Base-by-base conservation (phyloP, 1,140 invertebrate genomes). In the Zaprionus taronus region DNA sequence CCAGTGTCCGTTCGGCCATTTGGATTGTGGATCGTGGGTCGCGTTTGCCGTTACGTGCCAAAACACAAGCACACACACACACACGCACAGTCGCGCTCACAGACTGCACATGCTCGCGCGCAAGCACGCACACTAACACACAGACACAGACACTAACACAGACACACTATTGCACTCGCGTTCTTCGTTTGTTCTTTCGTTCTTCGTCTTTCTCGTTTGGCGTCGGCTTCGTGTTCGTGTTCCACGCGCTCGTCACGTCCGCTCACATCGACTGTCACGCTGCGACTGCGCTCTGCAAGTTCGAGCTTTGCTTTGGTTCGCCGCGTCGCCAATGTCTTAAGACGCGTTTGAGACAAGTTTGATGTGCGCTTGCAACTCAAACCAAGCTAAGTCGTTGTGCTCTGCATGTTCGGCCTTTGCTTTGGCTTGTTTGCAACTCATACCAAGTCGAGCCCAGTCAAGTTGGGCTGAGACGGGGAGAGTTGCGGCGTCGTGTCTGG, bases 271-370 rank as follows among this genome's bases (percentile, higher is more conserved):
- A 86, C 83, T 86, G 74, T 41, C 64, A 47, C 41, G 17, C 62
- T 66, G 58, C 64, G 67, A 38, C 36, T 20, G 51, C 65, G 72
- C 78, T 87, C 84, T 81, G 84, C 84, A 87, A 87, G 81, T 79
- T 80, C 31, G 81, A 12, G 55, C 84, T 87, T 87, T 89, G 85
- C 78, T 73, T 58, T 71, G 67, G 67, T 66, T 71, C 36, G 68
- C 7, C 38, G 62, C 34, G 17, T 11, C 41, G 41, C 41, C n/a
- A 34, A 9, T 5, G 31, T 36, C 44, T 68, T 55, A 51, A 28
- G 77, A 72, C 78, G 84, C 78, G 84, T 89, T 87, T 87, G 78
- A 89, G 84, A 36, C 81, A 72, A 55, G 84, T 87, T 87, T 81
- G 82, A 85, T 44, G 67, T 7, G 51, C 56, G 51, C 47, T 72